Percentiles rank a stretch among this genome's conserved stretches.
Conservation (phyloP, 2,888 invertebrate species). For the Lasioglossum villosulum region DNA sequence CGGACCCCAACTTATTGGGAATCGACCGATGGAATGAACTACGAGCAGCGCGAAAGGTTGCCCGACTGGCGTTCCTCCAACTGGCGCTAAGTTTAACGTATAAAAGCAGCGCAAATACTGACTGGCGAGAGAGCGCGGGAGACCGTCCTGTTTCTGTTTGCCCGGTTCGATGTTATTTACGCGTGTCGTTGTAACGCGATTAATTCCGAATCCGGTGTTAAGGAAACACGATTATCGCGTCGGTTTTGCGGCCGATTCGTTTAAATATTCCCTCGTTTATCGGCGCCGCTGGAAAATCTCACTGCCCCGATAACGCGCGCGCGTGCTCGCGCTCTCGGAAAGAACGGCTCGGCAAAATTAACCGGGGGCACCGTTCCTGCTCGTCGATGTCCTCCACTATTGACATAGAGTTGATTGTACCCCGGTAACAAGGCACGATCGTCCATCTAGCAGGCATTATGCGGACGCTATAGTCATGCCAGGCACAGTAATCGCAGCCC, state of each 20-base stretch:
- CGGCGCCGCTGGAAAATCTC: background rate
- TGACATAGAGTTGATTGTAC: constrained; percentile 56
- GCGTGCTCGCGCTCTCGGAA: background rate
- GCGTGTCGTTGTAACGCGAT: constrained; percentile 22
- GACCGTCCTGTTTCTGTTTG: background rate
- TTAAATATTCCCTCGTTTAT: constrained; percentile 7
- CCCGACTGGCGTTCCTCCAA: constrained; percentile 47
- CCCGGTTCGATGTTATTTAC: constrained; percentile 12
- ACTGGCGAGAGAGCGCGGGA: background rate
- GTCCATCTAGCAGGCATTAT: constrained; percentile 57
- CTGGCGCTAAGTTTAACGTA: constrained; percentile 34
- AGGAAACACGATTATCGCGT: constrained; percentile 26
- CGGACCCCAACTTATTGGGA: constrained; percentile 24
- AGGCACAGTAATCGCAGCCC: constrained; percentile 62
- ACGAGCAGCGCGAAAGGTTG: constrained; percentile 1
- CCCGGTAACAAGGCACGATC: constrained; percentile 62
- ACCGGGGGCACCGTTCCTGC: constrained; percentile 14
- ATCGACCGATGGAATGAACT: constrained; percentile 22
- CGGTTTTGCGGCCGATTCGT: constrained; percentile 12
- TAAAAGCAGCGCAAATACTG: constrained; percentile 33
- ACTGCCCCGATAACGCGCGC: background rate
- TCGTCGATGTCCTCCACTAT: constrained; percentile 31
- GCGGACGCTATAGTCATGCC: constrained; percentile 59
- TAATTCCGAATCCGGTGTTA: constrained; percentile 4
- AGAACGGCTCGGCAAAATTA: constrained; percentile 36